phyloP scores from a whole-genome alignment of 2,797 vertebrate genomes.

The Uromys caudimaculatus region DNA sequence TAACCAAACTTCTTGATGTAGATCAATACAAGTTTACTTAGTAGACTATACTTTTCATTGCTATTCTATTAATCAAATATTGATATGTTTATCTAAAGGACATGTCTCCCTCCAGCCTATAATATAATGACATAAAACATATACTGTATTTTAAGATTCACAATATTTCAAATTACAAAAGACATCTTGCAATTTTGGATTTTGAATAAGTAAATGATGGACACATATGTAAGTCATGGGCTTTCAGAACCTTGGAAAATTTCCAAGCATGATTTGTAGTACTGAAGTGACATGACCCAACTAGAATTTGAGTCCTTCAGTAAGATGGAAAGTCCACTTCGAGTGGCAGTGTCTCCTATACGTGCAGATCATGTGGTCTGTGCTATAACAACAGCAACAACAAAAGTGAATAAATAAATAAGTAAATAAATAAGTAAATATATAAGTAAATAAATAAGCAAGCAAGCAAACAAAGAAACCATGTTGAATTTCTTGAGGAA shows the following conservation, averaged over 20 bases:
- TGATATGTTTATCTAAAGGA: background rate
- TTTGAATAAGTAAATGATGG: conserved; percentile 22
- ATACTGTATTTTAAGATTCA: conserved; percentile 37
- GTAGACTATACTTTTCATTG: background rate
- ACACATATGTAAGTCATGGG: background rate
- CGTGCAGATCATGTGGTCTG: background rate
- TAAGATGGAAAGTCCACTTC: background rate
- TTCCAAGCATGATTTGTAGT: background rate
- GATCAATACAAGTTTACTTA: background rate
- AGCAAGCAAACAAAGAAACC: background rate
- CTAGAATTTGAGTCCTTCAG: background rate
- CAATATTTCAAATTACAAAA: background rate
- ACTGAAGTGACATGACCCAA: background rate
- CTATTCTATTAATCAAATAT: background rate
- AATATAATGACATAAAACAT: background rate
- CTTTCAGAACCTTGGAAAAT: background rate
- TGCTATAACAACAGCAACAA: background rate
- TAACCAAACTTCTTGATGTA: conserved; percentile 2
- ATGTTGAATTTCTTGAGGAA: background rate
- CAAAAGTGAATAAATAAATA: background rate
- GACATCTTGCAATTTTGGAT: background rate
- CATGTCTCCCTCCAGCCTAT: background rate
- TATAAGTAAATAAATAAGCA: too few relatives aligned
- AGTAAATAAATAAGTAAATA: too few relatives aligned
- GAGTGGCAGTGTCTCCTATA: background rate